Evolutionary conservation across 2,888 invertebrate species (phyloP).

Genomic region (Megalurothrips usitatus): DNA sequence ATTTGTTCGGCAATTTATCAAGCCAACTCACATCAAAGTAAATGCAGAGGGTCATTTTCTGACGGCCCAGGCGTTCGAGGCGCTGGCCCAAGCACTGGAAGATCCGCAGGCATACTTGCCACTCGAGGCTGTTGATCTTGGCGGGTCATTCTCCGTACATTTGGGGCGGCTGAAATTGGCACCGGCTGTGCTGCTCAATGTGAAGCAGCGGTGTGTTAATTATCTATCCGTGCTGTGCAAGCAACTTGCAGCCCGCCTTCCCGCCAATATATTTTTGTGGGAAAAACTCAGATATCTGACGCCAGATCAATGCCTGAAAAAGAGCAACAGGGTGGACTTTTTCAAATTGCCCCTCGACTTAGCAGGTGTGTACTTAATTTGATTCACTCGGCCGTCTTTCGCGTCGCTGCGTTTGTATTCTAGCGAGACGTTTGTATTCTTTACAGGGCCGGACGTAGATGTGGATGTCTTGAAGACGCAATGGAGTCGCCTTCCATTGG

Average conservation of each 20-base stretch:
- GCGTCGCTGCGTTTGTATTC: too few species aligned
- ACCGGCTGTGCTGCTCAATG: conserved; percentile 26
- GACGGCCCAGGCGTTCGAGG: conserved; percentile 25
- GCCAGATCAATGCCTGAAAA: conserved; percentile 28
- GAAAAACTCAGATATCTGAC: conserved; percentile 26
- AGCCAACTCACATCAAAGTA: conserved; percentile 25
- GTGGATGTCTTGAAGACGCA: conserved; percentile 11
- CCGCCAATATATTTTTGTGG: conserved; percentile 22
- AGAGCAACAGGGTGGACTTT: conserved; percentile 19
- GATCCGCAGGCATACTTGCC: conserved; percentile 27
- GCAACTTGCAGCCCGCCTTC: conserved; percentile 27
- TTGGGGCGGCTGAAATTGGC: conserved; percentile 11
- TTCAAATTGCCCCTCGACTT: conserved; percentile 28
- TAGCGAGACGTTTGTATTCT: neutral
- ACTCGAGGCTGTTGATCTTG: conserved; percentile 24
- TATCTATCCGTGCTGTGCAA: conserved; percentile 28
- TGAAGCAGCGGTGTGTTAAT: conserved; percentile 27
- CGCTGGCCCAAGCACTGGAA: conserved; percentile 28
- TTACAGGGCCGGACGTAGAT: conserved; percentile 24
- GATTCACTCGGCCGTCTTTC: too few species aligned
- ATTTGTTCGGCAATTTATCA: conserved; percentile 19
- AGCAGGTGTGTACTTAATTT: conserved; percentile 27
- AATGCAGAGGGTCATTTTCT: conserved; percentile 27
- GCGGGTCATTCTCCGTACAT: conserved; percentile 19
- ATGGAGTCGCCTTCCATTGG: conserved; percentile 23